phyloP scores from a whole-genome alignment of 2,797 vertebrate species.

The Odontamblyopus lacepedii region DNA sequence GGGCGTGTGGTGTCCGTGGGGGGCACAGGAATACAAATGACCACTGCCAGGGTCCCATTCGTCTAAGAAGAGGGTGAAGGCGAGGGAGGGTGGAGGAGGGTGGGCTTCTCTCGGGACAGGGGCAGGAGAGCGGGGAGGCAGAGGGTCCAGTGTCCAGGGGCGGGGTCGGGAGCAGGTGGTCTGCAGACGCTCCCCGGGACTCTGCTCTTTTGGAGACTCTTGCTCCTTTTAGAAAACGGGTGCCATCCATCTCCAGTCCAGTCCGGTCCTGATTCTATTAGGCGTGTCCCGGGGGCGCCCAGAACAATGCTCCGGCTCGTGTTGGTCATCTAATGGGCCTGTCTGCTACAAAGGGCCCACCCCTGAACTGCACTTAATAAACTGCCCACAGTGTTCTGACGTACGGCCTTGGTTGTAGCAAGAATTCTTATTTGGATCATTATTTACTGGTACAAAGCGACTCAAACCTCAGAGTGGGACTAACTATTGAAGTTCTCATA shows the following conservation, averaged over 20 bases:
- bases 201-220: constrained; percentile 50
- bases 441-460: too few species aligned
- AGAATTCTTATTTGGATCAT: too few species aligned
- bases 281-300: constrained; percentile 4
- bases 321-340: background rate
- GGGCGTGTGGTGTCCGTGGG: constrained; percentile 45
- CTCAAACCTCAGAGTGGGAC: too few species aligned
- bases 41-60: constrained; percentile 53
- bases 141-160: constrained; percentile 26
- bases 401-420: background rate
- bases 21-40: constrained; percentile 58
- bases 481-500: too few species aligned
- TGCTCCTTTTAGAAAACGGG: constrained; percentile 41
- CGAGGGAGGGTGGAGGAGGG: constrained; percentile 42
- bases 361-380: background rate
- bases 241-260: constrained; percentile 55
- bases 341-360: background rate
- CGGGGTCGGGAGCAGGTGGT: constrained; percentile 58
- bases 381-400: background rate
- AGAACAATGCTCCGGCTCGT: constrained; percentile 11
- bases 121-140: constrained; percentile 40
- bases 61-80: constrained; percentile 59
- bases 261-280: constrained; percentile 50
- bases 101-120: constrained; percentile 45
- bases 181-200: constrained; percentile 37